These are phyloP conservation scores for Macrosiphum euphorbiae DNA, from an alignment of 2,888 invertebrate genomes.

Conservation along the genomic window DNA sequence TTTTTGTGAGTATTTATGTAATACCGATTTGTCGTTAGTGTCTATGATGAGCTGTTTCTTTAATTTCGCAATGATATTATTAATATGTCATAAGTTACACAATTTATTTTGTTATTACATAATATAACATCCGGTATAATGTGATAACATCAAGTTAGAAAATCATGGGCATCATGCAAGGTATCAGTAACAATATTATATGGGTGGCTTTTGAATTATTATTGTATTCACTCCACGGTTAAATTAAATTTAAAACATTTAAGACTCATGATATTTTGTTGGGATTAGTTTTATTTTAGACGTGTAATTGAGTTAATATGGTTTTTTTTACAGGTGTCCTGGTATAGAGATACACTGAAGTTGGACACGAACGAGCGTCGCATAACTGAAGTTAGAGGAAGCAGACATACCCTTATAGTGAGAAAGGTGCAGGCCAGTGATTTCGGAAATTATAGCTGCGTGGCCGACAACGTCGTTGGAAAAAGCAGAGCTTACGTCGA, in stretches of 20 bases:
- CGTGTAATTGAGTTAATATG: background rate
- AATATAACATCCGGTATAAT: background rate
- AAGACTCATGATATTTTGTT: background rate
- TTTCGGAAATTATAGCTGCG: constrained; percentile 81
- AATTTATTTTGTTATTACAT: background rate
- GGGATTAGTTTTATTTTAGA: background rate
- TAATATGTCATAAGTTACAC: too few relatives aligned
- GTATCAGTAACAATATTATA: background rate
- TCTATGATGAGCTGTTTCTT: background rate
- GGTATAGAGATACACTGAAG: constrained; percentile 79
- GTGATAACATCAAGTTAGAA: background rate
- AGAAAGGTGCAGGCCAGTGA: constrained; percentile 78
- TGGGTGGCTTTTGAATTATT: background rate
- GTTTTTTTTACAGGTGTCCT: constrained; percentile 74
- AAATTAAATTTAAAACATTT: background rate
- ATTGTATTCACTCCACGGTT: background rate
- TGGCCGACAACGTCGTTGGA: constrained; percentile 79
- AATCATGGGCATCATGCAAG: background rate
- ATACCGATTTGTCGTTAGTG: background rate
- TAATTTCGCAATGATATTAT: background rate
- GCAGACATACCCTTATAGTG: constrained; percentile 78
- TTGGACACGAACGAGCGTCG: constrained; percentile 78
- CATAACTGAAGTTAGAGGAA: constrained; percentile 78
- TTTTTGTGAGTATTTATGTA: background rate
- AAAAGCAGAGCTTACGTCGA: constrained; percentile 77